phyloP scores from a whole-genome alignment of 2,888 invertebrate species.

The Quadroppia sp. region DNA sequence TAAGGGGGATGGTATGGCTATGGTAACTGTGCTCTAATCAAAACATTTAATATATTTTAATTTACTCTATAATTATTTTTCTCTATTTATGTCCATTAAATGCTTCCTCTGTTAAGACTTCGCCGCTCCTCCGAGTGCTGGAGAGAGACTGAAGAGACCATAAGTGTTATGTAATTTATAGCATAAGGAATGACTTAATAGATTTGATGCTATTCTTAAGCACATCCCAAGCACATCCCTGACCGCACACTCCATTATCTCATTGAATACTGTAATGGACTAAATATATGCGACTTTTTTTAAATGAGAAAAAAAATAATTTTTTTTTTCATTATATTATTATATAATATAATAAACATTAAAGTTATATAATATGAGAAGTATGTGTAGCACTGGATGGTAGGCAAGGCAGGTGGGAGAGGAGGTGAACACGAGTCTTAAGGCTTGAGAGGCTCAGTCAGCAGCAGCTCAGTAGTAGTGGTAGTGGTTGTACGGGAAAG shows the following conservation, averaged over 20 bases:
- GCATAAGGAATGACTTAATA: too few species aligned
- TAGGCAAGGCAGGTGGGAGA: constrained; percentile 37
- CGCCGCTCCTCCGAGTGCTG: not conserved
- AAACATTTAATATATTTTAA: constrained; percentile 20
- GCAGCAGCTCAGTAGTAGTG: not conserved
- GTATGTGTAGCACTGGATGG: not conserved
- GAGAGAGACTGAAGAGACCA: too few species aligned
- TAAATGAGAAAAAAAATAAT: not conserved
- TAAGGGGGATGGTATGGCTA: not conserved
- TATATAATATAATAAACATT: too few species aligned
- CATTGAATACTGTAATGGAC: not conserved
- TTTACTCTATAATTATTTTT: constrained; percentile 18
- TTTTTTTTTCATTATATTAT: not conserved
- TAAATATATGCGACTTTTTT: not conserved
- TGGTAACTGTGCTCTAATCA: constrained; percentile 22
- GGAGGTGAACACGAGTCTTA: constrained; percentile 29
- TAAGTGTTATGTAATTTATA: too few species aligned
- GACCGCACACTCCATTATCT: constrained; percentile 8
- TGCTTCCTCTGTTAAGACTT: constrained; percentile 2
- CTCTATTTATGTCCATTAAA: constrained; percentile 24
- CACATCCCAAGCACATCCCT: constrained; percentile 4
- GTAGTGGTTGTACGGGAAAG: not conserved
- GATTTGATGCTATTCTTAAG: not conserved
- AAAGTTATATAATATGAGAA: not conserved
- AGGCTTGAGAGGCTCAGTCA: too few species aligned